Conservation (phyloP, 2,797 vertebrate species). For the Thamnophis elegans region DNA sequence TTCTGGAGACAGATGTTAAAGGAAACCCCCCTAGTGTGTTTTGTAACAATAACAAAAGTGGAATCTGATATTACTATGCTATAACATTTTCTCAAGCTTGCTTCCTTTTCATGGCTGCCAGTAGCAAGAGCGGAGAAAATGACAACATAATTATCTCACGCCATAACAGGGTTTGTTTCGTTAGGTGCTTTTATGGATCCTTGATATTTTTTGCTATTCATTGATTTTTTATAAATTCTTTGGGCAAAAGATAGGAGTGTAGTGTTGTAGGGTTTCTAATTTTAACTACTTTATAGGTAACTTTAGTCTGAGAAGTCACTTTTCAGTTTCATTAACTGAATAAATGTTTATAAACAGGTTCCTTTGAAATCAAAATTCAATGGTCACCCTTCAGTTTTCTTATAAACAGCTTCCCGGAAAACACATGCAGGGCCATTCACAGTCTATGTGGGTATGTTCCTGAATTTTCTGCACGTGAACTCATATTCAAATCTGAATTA, state of each 20-base stretch:
- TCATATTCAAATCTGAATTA: background rate
- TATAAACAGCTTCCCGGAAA: background rate
- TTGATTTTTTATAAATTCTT: background rate
- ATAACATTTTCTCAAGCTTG: background rate
- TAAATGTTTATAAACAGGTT: background rate
- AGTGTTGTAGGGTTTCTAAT: background rate
- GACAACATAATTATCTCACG: background rate
- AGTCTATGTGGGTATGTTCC: background rate
- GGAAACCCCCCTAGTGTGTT: background rate
- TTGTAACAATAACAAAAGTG: background rate
- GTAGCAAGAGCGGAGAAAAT: background rate
- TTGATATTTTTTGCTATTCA: background rate
- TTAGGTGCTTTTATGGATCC: background rate
- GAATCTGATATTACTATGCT: background rate
- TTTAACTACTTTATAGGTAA: background rate
- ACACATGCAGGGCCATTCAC: background rate
- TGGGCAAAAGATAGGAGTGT: background rate
- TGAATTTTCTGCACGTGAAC: background rate
- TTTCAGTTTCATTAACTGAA: background rate
- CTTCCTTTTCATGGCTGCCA: background rate
- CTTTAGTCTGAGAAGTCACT: background rate
- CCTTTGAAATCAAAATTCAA: background rate
- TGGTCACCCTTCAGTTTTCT: background rate
- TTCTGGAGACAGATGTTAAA: background rate
- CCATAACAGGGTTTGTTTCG: background rate